Percentiles rank a stretch among this genome's conserved stretches.
Evolutionary conservation across 2,888 invertebrate genomes (phyloP).

Genomic region (Drosophila koepferae): DNA sequence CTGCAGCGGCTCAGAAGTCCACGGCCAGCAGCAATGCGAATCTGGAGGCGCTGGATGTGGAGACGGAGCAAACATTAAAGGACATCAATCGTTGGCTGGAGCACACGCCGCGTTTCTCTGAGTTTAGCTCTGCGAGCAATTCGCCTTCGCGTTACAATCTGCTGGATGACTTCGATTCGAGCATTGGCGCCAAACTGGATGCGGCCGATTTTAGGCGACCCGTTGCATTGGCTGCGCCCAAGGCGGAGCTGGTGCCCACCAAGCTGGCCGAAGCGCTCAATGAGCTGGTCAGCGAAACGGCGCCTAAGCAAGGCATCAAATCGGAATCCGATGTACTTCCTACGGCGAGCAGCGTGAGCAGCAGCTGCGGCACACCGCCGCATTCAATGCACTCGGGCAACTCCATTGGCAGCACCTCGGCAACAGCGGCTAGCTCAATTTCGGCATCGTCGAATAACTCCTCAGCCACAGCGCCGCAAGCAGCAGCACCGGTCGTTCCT

Average conservation of each 20-base stretch:
- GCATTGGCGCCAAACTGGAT: conserved; percentile 85
- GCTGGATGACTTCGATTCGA: conserved; percentile 87
- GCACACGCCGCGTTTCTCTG: conserved; percentile 91
- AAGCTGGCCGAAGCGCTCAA: conserved; percentile 86
- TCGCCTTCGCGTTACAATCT: conserved; percentile 90
- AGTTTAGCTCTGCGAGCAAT: conserved; percentile 92
- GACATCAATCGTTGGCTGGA: conserved; percentile 96
- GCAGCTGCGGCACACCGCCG: conserved; percentile 83
- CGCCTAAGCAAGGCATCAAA: conserved; percentile 21
- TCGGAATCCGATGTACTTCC: conserved; percentile 44
- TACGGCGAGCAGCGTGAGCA: conserved; percentile 80
- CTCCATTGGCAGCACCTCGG: conserved; percentile 83
- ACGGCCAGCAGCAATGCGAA: conserved; percentile 84
- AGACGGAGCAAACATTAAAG: conserved; percentile 89
- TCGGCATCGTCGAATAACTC: conserved; percentile 74
- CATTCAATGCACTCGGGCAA: conserved; percentile 82
- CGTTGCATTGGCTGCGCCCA: conserved; percentile 84
- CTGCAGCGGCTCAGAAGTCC: conserved; percentile 53
- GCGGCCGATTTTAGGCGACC: conserved; percentile 85
- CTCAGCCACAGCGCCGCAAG: conserved; percentile 52
- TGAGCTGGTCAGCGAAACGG: conserved; percentile 85
- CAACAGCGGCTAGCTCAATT: conserved; percentile 78
- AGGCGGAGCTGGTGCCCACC: conserved; percentile 84
- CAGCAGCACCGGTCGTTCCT: conserved; percentile 22
- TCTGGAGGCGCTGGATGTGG: conserved; percentile 89